Evolutionary conservation across 2,888 invertebrate genomes (phyloP).

Genomic region (Cataglyphis livida): DNA sequence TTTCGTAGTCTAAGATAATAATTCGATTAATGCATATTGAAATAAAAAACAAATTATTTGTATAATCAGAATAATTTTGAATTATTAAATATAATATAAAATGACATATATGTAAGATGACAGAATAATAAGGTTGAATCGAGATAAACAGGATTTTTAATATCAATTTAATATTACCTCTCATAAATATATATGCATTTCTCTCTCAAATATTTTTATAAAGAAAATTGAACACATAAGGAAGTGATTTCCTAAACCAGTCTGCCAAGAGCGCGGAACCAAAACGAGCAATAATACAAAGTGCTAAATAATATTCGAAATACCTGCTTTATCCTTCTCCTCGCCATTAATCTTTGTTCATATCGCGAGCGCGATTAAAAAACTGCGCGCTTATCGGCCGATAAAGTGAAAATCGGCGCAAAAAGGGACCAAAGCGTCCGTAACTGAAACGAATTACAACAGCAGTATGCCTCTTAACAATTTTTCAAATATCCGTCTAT

Average conservation of each 20-base stretch:
- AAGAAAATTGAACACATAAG: background rate
- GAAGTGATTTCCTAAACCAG: background rate
- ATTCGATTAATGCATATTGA: background rate
- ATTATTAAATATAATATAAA: conserved; percentile 6
- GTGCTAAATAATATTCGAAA: conserved; percentile 28
- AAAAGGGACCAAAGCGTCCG: conserved; percentile 32
- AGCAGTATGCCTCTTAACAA: conserved; percentile 36
- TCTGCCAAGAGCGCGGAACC: background rate
- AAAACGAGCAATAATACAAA: conserved; percentile 12
- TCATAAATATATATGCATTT: conserved; percentile 13
- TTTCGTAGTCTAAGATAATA: background rate
- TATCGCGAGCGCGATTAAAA: conserved; percentile 47
- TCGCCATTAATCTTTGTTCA: conserved; percentile 44
- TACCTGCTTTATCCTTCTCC: conserved; percentile 18
- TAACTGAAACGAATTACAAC: conserved; percentile 39
- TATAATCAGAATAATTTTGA: background rate
- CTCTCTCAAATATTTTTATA: background rate
- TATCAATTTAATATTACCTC: conserved; percentile 18
- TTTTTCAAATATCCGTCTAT: conserved; percentile 49
- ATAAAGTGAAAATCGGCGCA: conserved; percentile 48
- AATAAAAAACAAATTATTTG: background rate
- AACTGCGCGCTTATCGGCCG: conserved; percentile 45
- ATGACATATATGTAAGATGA: conserved; percentile 2
- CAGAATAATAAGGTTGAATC: conserved; percentile 2
- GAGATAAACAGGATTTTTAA: background rate